Base-by-base conservation (phyloP, 2,888 invertebrate species). In the Leptopterna dolabrata region DNA sequence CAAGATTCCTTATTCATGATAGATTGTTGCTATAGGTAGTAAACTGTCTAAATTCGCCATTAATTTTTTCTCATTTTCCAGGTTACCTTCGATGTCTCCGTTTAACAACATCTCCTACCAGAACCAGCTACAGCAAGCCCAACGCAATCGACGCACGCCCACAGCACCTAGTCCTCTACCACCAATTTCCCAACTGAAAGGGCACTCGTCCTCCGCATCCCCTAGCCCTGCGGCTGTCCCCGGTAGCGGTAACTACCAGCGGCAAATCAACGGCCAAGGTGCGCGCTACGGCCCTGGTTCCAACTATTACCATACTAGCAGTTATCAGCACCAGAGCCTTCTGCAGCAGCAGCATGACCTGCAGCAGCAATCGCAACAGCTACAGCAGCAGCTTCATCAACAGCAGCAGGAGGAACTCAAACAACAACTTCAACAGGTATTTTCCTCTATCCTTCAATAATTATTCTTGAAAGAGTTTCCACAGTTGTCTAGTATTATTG, bases 311-410 rank as follows among this genome's bases (percentile, higher is more conserved):
- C 71, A 76, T 30, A 16, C 19, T 27, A 73, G 73, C 41, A n/a
- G n/a, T n/a, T 73, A 73, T 19, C 30, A 83, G 14, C 55, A 83
- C 71, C 83, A 83, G 43, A 85, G 51, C 47, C 47, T 85, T 7
- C 76, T 85, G 9, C 81, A 78, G 78, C 76, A 82, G n/a, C 83
- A 90, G 91, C 86, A 90, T 90, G 89, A 91, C 90, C 87, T 91
- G 91, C 71, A 84, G n/a, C 70, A 76, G 29, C 87, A 82, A 45
- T 76, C 73, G 76, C 87, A 87, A 76, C 87, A 87, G 55, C 76
- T 76, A 1, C 73, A 83, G 24, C 84, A 76, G 36, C 84, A 82
- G 51, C 73, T 76, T 9, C 87, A 87, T 13, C 71, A 83, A 29
- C 87, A 87, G 36, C 78, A 73, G 91, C 91, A 6, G 90, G 91